These are phyloP conservation scores for Andricus curvator DNA, from an alignment of 2,888 invertebrate genomes.

Conservation along the genomic window DNA sequence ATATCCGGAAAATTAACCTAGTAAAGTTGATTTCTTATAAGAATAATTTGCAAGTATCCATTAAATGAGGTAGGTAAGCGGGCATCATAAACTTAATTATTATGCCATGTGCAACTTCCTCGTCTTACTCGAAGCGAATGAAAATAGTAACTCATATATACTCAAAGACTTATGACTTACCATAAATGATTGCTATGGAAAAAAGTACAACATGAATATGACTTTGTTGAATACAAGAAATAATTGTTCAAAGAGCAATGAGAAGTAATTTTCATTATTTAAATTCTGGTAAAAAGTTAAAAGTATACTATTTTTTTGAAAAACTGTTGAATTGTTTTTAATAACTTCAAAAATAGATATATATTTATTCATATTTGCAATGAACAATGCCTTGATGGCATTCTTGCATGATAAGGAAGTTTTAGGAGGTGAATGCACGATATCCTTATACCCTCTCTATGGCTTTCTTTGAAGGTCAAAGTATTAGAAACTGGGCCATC, in stretches of 20 bases:
- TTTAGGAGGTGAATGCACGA: constrained; percentile 2
- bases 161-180: not conserved
- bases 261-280: too few species aligned
- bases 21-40: not conserved
- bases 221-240: too few species aligned
- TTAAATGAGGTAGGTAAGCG: constrained; percentile 10
- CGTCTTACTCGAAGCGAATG: not conserved
- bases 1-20: not conserved
- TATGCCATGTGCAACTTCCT: not conserved
- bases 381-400: not conserved
- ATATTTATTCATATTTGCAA: not conserved
- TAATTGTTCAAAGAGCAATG: too few species aligned
- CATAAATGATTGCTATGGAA: not conserved
- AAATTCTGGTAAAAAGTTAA: too few species aligned
- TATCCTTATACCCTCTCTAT: not conserved
- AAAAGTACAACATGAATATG: not conserved
- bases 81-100: not conserved
- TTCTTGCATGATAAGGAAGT: not conserved
- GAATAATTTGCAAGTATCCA: not conserved
- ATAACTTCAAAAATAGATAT: not conserved
- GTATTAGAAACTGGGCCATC: constrained; percentile 45
- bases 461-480: constrained; percentile 60
- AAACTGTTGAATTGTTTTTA: not conserved
- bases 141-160: not conserved
- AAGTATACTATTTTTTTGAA: too few species aligned